Evolutionary conservation across 2,888 invertebrate species (phyloP), one percentile per base, ranked within the genome.

Genomic region (Pardosa pseudoannulata): DNA sequence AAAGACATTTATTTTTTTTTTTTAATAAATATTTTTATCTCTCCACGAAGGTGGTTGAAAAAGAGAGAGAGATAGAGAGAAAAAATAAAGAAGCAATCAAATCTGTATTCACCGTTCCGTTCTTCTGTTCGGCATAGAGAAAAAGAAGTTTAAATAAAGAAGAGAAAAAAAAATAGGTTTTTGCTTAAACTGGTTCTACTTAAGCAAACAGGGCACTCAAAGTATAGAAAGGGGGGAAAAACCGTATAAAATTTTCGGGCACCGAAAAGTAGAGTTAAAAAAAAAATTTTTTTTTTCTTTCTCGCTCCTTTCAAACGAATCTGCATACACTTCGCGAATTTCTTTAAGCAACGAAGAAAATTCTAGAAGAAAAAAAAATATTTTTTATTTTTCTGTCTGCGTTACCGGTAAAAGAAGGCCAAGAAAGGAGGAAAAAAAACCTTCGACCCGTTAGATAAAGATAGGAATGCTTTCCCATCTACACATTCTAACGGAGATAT

Each of bases 221-320:
- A 41, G 68, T 19, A n/a, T n/a, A 13, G 28, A 70, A 73, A 72
- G 62, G 32, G 50, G 41, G n/a, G 31, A 65, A 74, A 67, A 73
- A 67, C 32, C 28, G 9, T 27, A 65, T 16, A 31, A 29, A 65
- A 13, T 32, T n/a, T 6, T 11, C n/a, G n/a, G 62, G 13, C 1
- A 67, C 31, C 56, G 29, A 65, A 46, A 6, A 3, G n/a, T n/a
- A 27, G 64, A 39, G 62, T 62, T 68, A 74, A 56, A 75, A 82
- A 50, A 72, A 27, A 36, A n/a, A n/a, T n/a, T n/a, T n/a, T n/a
- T n/a, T n/a, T 27, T 29, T 67, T 73, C 36, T 68, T 80, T 73
- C 65, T 11, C 71, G 29, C 68, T 76, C 67, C 65, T 73, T 78
- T 31, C 83, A 85, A 85, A 85, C 83, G 83, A 85, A 85, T 85